A percentile compares a stretch with the other conserved stretches of the same genome.
Evolutionary conservation across 2,797 vertebrate genomes (phyloP).

Genomic region (Pseudopleuronectes americanus): DNA sequence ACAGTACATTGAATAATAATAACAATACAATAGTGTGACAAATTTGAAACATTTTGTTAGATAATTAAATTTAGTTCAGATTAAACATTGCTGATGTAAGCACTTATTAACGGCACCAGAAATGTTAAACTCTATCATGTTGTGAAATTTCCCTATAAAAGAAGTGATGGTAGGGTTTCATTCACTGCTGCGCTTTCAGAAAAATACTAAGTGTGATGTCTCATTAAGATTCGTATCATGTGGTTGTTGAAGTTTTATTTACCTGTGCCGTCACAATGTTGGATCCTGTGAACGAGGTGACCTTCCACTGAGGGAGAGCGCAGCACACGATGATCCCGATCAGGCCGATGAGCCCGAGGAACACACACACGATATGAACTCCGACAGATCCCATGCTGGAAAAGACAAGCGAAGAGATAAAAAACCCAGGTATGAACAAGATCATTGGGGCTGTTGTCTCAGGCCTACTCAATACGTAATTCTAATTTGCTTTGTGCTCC

Average conservation of each 20-base stretch:
- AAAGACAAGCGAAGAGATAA: no score
- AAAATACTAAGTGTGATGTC: background rate
- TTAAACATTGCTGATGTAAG: no score
- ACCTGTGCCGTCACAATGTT: constrained; percentile 85
- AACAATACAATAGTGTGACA: no score
- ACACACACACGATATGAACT: constrained; percentile 80
- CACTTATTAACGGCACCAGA: no score
- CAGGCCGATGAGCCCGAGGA: constrained; percentile 78
- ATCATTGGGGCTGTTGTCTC: background rate
- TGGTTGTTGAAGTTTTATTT: constrained; percentile 11
- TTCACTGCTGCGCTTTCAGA: background rate
- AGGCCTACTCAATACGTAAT: no score
- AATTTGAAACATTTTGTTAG: no score
- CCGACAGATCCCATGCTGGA: constrained; percentile 79
- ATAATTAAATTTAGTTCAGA: no score
- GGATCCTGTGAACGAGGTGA: constrained; percentile 76
- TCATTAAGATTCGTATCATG: background rate
- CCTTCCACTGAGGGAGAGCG: constrained; percentile 79
- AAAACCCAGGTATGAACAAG: background rate
- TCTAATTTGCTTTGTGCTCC: background rate
- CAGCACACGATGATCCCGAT: constrained; percentile 79
- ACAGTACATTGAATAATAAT: no score
- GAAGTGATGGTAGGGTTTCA: no score
- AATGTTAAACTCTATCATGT: no score
- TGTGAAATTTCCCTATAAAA: no score